Evolutionary conservation across 2,888 invertebrate species (phyloP), one percentile per base, ranked within the genome.

Genomic region (Liposcelis brunnea): DNA sequence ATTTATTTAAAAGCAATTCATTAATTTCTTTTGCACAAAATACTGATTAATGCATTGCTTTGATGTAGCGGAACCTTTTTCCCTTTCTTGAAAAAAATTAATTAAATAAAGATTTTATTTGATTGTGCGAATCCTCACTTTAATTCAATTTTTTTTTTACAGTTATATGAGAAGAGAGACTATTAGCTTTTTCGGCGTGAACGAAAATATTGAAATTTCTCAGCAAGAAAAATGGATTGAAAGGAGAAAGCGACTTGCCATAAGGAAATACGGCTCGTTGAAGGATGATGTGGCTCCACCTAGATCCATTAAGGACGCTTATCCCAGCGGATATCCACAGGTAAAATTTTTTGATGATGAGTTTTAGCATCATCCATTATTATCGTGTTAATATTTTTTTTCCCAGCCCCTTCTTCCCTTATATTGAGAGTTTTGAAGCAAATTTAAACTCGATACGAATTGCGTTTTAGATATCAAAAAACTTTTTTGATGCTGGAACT

Each of bases 151-250:
- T 15, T 34, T 44, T 11, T 45, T 42, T 55, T 54, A 2, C 55
- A 73, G 73, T 58, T 82, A 78, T 62, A 75, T 86, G 58, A 81
- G 76, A 59, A 71, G 76, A 53, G 83, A 84, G 61, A 81, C 85
- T 47, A 81, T 82, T 47, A 80, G 77, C 54, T 87, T 87, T 65
- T 86, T 89, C 61, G 87, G 86, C 15, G 78, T 89, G 47, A 80
- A 81, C 57, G 80, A 80, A 56, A 78, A 79, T 54, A 75, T 75
- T 54, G 82, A 83, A 60, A 72, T 74, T 55, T 72, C 76, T 57
- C 78, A 80, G 63, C 73, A 74, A 59, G 69, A 76, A 58, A 63
- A 79, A 59, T 87, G 87, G 87, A 68, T 79, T 56, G 83, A 85
- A 58, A 70, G 86, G 59, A 70, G 86, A 60, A 74, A 78, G 61